Percentiles rank a stretch among this genome's conserved stretches.
Evolutionary conservation across 1,140 invertebrate genomes (phyloP).

Genomic region (Magallana angulata): DNA sequence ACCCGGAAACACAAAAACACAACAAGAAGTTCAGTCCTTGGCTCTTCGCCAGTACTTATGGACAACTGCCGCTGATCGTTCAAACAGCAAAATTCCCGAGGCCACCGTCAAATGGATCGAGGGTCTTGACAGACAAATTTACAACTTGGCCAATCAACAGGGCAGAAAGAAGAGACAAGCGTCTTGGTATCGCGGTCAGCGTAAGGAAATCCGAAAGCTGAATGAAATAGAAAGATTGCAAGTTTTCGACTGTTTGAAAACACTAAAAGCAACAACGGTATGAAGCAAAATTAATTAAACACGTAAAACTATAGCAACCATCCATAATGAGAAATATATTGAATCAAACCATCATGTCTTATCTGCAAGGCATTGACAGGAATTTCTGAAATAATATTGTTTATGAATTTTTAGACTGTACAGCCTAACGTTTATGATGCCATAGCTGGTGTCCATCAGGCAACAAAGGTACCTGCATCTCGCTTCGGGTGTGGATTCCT

Average conservation of each 20-base stretch:
- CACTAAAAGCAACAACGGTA: neutral
- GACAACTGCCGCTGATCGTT: neutral
- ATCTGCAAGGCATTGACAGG: too few species aligned
- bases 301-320: too few species aligned
- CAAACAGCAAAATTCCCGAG: neutral
- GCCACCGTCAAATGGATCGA: neutral
- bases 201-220: neutral
- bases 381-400: too few species aligned
- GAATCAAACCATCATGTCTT: too few species aligned
- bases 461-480: neutral
- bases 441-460: conserved; percentile 33
- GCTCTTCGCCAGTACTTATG: neutral
- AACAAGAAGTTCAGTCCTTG: neutral
- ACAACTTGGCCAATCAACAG: neutral
- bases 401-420: conserved; percentile 16
- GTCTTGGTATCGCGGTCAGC: neutral
- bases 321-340: too few species aligned
- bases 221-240: neutral
- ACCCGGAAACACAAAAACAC: conserved; percentile 2
- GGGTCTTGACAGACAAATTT: neutral
- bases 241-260: neutral
- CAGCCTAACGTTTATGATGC: conserved; percentile 32
- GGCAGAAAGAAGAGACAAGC: conserved; percentile 16
- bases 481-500: conserved; percentile 44
- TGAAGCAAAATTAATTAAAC: too few species aligned